Evolutionary conservation across 2,113 vertebrate genomes (phyloP), one percentile per base, ranked within the genome.

Genomic region (Peromyscus californicus): DNA sequence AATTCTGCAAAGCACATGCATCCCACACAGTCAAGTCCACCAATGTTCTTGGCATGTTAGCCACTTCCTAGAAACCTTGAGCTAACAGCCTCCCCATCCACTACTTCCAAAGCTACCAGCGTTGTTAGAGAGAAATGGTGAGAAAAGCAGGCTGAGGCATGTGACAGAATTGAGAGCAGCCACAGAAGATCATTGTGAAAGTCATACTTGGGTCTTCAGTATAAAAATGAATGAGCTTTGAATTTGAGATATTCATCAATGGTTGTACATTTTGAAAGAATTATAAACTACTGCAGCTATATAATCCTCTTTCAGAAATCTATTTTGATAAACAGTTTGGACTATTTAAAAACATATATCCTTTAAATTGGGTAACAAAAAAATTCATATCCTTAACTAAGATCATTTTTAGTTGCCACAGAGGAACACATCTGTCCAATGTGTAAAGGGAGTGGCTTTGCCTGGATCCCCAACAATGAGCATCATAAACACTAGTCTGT

Each of bases 351-450:
- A 95, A 90, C 4, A 93, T 2, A n/a, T n/a, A 39, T 54, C 17
- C 42, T 80, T 97, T 84, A 74, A 76, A 85, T 57, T 39, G 31
- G 22, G 57, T 93, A 61, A 48, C 45, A 85, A 39, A 83, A 39
- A 86, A 39, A 57, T 89, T 75, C 45, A 42, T 29, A 42, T 78
- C 69, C 65, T 90, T 95, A 57, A 78, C 59, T 91, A 84, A 94
- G 93, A 65, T 65, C n/a, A 69, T 29, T 91, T 90, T 93, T 80
- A 59, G 48, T 82, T 61, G 22, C 51, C 67, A 80, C 0, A 65
- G 29, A 67, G 65, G 51, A 94, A 80, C n/a, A n/a, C n/a, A 54
- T 22, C 0, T 5, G 22, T 8, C 29, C 69, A 42, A 5, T 57
- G 76, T 84, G 22, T 22, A 82, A 80, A 92, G 31, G 5, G 12